Conservation (phyloP, 2,113 vertebrate genomes). For the Pseudopipra pipra region DNA sequence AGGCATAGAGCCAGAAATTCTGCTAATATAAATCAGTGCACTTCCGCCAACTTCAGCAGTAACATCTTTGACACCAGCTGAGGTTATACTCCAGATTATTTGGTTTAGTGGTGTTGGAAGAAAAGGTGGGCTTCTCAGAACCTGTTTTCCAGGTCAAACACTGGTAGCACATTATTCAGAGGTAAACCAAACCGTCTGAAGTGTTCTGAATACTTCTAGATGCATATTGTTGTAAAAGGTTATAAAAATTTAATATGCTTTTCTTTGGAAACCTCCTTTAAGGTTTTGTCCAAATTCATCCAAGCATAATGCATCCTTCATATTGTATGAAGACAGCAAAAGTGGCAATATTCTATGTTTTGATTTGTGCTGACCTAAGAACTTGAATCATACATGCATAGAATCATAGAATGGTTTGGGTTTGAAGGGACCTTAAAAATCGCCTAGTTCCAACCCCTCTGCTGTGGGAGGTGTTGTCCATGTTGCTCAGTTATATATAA, state of each 20-base stretch:
- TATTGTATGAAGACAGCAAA: background rate
- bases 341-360: background rate
- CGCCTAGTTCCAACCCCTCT: background rate
- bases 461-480: background rate
- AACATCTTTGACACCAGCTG: background rate
- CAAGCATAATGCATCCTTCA: background rate
- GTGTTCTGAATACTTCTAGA: background rate
- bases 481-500: background rate
- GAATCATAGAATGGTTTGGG: background rate
- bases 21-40: constrained; percentile 18
- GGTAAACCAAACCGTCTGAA: background rate
- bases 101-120: background rate
- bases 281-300: background rate
- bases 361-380: background rate
- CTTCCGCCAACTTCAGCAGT: background rate
- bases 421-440: background rate
- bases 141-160: background rate
- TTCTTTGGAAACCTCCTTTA: background rate
- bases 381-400: background rate
- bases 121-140: background rate
- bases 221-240: background rate
- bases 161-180: background rate
- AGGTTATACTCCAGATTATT: background rate
- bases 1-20: constrained; percentile 41
- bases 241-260: background rate